A percentile compares a stretch with the other conserved stretches of the same genome.
Evolutionary conservation across 2,797 vertebrate genomes (phyloP).

Genomic region (Anas acuta): DNA sequence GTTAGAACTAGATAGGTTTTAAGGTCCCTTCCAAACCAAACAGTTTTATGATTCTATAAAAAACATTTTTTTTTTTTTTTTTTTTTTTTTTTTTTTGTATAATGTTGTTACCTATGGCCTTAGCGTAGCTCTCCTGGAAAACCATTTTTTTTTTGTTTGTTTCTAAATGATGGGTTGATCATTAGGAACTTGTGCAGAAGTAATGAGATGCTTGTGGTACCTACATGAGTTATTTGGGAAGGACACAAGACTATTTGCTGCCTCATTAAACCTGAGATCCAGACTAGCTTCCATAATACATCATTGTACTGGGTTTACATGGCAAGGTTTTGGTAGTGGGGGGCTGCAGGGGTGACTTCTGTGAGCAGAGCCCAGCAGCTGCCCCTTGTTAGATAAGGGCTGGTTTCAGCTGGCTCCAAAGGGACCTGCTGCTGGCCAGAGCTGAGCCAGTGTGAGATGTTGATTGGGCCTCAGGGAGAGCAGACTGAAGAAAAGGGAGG

Average conservation of each 20-base stretch:
- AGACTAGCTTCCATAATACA: background rate
- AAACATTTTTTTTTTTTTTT: background rate
- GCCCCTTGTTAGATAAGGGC: too few relatives aligned
- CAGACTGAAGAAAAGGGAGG: too few relatives aligned
- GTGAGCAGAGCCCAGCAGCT: too few relatives aligned
- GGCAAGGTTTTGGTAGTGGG: too few relatives aligned
- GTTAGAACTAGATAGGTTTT: background rate
- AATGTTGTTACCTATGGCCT: fast-evolving
- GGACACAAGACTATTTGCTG: background rate
- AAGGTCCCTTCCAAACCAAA: background rate
- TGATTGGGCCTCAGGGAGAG: too few relatives aligned
- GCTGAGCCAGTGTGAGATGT: too few relatives aligned
- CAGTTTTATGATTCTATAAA: background rate
- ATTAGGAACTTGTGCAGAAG: background rate
- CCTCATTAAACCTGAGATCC: background rate
- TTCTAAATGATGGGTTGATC: background rate
- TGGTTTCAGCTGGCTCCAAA: too few relatives aligned
- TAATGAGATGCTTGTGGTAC: fast-evolving
- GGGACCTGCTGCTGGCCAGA: too few relatives aligned
- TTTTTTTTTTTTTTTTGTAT: too few relatives aligned
- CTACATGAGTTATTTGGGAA: background rate
- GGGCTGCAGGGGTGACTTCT: too few relatives aligned
- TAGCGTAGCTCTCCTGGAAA: background rate
- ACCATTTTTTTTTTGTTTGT: too few relatives aligned
- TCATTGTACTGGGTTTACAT: too few relatives aligned